Conservation (phyloP, 2,797 vertebrate genomes). For the Halcyon smyrnensis region DNA sequence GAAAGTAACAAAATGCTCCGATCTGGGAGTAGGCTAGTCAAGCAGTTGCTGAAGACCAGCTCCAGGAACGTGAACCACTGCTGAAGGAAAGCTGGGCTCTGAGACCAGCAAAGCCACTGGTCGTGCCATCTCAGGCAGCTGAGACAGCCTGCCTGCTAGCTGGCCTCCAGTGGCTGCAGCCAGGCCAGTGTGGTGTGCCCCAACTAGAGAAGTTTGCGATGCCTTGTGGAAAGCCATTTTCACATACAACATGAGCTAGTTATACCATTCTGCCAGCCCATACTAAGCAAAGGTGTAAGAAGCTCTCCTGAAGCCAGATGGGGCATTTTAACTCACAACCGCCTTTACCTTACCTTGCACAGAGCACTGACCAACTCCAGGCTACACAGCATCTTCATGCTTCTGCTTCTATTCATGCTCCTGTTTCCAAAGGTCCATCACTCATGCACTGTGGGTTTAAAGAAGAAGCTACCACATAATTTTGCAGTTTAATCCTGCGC, state of each 20-base stretch:
- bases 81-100: background rate
- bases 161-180: background rate
- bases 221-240: background rate
- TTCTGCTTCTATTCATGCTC: background rate
- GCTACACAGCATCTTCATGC: background rate
- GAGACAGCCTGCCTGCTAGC: background rate
- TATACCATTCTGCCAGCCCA: rapidly evolving
- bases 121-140: background rate
- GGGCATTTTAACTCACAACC: background rate
- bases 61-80: background rate
- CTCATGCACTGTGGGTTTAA: background rate
- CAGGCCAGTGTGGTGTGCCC: background rate
- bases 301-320: background rate
- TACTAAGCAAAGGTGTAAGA: background rate
- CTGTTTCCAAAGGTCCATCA: background rate
- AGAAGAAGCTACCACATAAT: background rate
- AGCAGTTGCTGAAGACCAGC: background rate
- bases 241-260: background rate
- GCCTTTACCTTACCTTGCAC: background rate
- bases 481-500: background rate
- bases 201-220: background rate
- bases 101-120: background rate
- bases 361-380: background rate
- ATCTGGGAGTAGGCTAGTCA: background rate
- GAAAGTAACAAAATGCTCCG: background rate